phyloP scores from a whole-genome alignment of 2,888 invertebrate genomes.

The Rotaria socialis region DNA sequence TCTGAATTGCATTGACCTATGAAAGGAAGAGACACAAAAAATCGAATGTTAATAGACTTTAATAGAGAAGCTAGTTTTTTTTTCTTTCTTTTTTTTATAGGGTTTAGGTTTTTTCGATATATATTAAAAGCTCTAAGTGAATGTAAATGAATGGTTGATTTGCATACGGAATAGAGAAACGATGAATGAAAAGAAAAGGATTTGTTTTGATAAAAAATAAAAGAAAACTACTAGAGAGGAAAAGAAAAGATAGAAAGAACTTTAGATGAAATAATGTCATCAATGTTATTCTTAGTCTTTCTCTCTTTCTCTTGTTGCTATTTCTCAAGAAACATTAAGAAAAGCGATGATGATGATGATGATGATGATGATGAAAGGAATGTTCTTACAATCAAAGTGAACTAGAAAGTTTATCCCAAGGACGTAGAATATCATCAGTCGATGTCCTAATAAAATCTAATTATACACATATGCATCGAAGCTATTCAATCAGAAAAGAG shows the following conservation, averaged over 20 bases:
- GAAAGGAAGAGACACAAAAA: neutral
- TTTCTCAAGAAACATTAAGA: neutral
- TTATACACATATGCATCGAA: neutral
- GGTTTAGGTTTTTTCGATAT: no score
- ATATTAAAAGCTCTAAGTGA: no score
- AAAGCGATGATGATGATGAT: neutral
- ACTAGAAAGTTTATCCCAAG: neutral
- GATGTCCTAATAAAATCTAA: neutral
- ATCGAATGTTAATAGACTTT: no score
- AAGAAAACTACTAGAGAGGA: neutral
- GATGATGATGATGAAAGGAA: neutral
- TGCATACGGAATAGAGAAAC: neutral
- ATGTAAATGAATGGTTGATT: neutral
- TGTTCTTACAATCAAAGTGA: neutral
- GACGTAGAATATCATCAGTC: neutral
- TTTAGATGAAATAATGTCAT: neutral
- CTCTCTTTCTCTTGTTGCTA: neutral
- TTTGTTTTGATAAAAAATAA: neutral
- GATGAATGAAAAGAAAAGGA: neutral
- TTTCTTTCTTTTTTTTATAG: no score
- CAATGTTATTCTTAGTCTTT: neutral
- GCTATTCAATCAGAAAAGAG: neutral
- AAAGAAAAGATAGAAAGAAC: neutral
- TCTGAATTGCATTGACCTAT: neutral
- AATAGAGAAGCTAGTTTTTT: no score